Evolutionary conservation across 2,113 vertebrate species (phyloP), one percentile per base, ranked within the genome.

Genomic region (Lophotis ruficrista): DNA sequence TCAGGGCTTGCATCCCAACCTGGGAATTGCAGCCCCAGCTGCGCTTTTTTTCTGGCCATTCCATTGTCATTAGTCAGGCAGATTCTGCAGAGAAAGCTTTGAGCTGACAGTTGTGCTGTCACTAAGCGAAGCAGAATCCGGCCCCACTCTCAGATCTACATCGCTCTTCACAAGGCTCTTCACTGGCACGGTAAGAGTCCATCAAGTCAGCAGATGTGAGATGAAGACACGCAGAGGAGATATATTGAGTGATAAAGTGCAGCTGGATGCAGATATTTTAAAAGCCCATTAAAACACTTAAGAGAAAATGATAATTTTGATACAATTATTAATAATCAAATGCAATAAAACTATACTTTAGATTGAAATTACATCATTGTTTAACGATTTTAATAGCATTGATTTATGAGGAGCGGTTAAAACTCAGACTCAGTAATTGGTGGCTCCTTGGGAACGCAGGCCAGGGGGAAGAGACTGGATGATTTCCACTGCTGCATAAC

Each of bases 291-390:
- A 69, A 43, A 80, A 45, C 37, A 79, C 48, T 79, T 81, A 50
- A 47, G 50, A 91, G 65, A 87, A 96, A 95, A 89, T 51, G 0
- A 89, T 85, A 2, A 45, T 87, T 93, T 94, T 91, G 57, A 82
- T 89, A 78, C 11, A 78, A 84, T 83, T 94, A 84, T 84, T 93
- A 93, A 84, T 51, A 92, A 90, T 76, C 45, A 94, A 93, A 71
- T 47, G 50, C 37, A 92, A 89, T 79, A 87, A 51, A 82, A 25
- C 15, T 58, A 38, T 47, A 28, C 50, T 79, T 91, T 38, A 20
- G 33, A 41, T 41, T 69, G 65, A 93, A 91, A 81, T 93, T 19
- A 90, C 80, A 84, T 87, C 72, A 87, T 31, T 72, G 23, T 61
- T 50, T 83, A 87, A 89, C 76, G n/a, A 72, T 89, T 95, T 93